A percentile compares a stretch with the other conserved stretches of the same genome.
phyloP scores from a whole-genome alignment of 2,888 invertebrate species.

The Hirtodrosophila confusa region DNA sequence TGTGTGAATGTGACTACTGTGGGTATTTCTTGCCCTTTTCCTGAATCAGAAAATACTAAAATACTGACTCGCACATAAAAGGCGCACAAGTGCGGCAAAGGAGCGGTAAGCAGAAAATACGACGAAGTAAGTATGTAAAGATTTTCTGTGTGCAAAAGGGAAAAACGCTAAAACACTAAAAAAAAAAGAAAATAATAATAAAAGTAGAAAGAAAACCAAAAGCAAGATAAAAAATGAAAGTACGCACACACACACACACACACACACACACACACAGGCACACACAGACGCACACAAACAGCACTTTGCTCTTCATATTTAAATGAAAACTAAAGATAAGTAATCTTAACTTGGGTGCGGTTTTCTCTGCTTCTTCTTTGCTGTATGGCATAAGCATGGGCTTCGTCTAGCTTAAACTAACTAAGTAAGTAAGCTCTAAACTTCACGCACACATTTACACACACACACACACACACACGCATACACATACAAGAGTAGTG shows the following conservation, averaged over 20 bases:
- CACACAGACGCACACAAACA: constrained; percentile 23
- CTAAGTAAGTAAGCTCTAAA: constrained; percentile 29
- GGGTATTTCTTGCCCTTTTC: constrained; percentile 22
- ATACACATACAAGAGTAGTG: constrained; percentile 8
- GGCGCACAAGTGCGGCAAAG: constrained; percentile 30
- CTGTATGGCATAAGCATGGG: constrained; percentile 11
- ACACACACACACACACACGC: constrained; percentile 11
- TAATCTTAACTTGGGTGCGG: constrained; percentile 73
- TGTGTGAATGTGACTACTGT: constrained; percentile 3
- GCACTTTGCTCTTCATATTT: constrained; percentile 70
- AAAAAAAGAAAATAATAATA: constrained; percentile 16
- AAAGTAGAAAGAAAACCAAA: constrained; percentile 53
- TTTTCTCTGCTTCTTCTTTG: constrained; percentile 40
- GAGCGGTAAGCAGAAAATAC: constrained; percentile 12
- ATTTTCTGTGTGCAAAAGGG: constrained; percentile 31
- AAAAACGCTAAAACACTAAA: constrained; percentile 47
- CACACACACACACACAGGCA: constrained; percentile 9
- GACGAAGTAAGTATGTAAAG: constrained; percentile 44
- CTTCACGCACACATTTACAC: constrained; percentile 14
- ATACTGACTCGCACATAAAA: constrained; percentile 50
- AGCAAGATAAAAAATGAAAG: constrained; percentile 56
- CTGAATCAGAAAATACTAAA: constrained; percentile 60
- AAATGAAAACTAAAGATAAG: constrained; percentile 77
- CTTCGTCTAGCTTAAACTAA: constrained; percentile 32
- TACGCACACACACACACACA: constrained; percentile 25